phyloP scores from a whole-genome alignment of 2,113 vertebrate genomes.

The Pseudolaguvia tuberculata region DNA sequence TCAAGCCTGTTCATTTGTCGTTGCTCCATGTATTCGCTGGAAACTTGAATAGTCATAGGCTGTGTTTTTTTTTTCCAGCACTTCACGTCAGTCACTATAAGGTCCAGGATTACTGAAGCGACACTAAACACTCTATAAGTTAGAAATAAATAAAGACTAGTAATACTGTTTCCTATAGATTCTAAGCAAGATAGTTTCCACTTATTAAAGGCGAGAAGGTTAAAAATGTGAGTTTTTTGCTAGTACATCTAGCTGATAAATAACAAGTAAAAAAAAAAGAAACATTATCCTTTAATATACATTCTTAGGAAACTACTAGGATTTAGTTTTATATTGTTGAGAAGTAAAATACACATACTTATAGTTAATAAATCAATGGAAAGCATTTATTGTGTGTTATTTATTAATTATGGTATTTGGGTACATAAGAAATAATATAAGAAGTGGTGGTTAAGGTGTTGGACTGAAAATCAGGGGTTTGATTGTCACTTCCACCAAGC shows the following conservation, averaged over 20 bases:
- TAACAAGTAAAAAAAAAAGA: neutral
- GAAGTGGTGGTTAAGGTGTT: no score
- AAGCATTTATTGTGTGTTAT: neutral
- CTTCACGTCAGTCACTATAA: slow-evolving; percentile 3
- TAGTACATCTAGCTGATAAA: slow-evolving; percentile 3
- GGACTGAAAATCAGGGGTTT: no score
- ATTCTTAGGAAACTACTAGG: neutral
- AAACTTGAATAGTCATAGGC: slow-evolving; percentile 7
- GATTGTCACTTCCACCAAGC: no score
- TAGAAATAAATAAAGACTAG: neutral
- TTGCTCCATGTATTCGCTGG: slow-evolving; percentile 5
- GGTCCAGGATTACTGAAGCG: neutral
- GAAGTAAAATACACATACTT: neutral
- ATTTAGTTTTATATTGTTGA: neutral
- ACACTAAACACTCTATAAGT: neutral
- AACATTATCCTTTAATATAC: neutral
- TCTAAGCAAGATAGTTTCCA: neutral
- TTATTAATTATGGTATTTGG: slow-evolving; percentile 2
- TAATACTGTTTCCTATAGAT: neutral
- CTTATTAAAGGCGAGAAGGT: neutral
- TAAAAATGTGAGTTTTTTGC: neutral
- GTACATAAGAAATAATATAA: no score
- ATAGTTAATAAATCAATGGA: neutral
- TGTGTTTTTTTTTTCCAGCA: neutral
- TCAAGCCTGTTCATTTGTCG: slow-evolving; percentile 38